These are phyloP conservation scores for Polietes domitor DNA, from an alignment of 2,888 invertebrate species.

Conservation along the genomic window DNA sequence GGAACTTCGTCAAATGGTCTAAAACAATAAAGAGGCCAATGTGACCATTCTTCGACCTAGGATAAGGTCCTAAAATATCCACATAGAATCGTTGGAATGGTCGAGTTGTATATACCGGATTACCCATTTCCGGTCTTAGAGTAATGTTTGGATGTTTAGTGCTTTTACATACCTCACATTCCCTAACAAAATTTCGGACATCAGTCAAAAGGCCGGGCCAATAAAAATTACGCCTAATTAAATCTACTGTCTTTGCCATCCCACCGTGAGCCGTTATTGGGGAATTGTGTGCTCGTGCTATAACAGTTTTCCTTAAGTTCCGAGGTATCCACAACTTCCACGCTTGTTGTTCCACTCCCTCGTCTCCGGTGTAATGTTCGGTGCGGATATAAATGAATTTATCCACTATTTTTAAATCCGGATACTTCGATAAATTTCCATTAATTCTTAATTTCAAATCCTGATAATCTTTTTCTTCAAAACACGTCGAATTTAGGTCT, in stretches of 20 bases:
- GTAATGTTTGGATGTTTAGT: slow-evolving; percentile 19
- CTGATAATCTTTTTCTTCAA: not conserved
- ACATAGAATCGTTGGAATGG: not conserved
- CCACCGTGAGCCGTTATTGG: not conserved
- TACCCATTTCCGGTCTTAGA: slow-evolving; percentile 24
- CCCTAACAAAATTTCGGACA: not conserved
- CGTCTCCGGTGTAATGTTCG: not conserved
- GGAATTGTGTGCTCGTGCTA: not conserved
- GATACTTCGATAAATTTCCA: not conserved
- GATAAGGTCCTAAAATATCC: slow-evolving; percentile 54
- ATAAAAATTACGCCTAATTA: slow-evolving; percentile 6
- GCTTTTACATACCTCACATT: not conserved
- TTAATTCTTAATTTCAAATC: not conserved
- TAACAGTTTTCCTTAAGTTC: not conserved
- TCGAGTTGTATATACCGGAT: not conserved
- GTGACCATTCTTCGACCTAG: slow-evolving; percentile 51
- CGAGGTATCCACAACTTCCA: not conserved
- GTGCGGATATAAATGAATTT: not conserved
- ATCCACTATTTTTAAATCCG: not conserved
- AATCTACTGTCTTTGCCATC: not conserved
- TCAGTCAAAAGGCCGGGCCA: not conserved
- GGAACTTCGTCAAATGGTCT: not conserved
- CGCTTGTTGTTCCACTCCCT: not conserved
- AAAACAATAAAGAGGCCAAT: slow-evolving; percentile 19
- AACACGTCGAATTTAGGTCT: not conserved